Base-by-base conservation (phyloP, 2,113 vertebrate species). In the Otis tarda region DNA sequence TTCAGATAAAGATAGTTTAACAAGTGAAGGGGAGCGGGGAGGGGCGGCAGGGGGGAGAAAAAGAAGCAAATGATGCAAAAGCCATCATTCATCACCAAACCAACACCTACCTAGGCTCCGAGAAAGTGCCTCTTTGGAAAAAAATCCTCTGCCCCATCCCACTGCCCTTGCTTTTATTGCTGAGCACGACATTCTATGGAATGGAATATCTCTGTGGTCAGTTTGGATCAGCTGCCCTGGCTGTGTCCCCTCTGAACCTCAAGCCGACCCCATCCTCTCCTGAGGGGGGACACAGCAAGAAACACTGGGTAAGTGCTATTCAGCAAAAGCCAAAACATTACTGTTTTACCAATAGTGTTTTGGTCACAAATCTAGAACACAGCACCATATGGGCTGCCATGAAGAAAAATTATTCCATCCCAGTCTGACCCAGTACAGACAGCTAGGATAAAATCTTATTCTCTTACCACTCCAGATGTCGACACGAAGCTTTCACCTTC, bases 111-210 rank as follows among this genome's bases (percentile, higher is more conserved):
- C 7, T 45, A 69, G 55, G 3, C 50, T 60, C 45, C 52, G 23
- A 78, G 30, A 14, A 43, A 10, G 24, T 41, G 24, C 22, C 63
- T 12, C 45, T 28, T 22, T 6, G 10, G 21, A 21, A 25, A 43
- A 27, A 78, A 18, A 16, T 41, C 7, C 39, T 28, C 52, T 63
- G 49, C 8, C 20, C 57, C 49, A 63, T 4, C 9, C 43, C 3
- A 2, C 43, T 7, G 7, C 41, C 49, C 49, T 35, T 27, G 20
- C 19, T 33, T 47, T 39, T 14, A 27, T 0, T 15, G 52, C 23
- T 7, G 12, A 82, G 33, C 65, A 61, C 1, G 28, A 12, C 0
- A 1, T 4, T 22, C 15, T 0, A 5, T 0, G 0, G 37, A 45
- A 10, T 43, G 37, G 47, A 39, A 39, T 10, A 31, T 14, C 19